Evolutionary conservation across 2,888 invertebrate species (phyloP).

Genomic region (Bursaphelenchus okinawaensis): DNA sequence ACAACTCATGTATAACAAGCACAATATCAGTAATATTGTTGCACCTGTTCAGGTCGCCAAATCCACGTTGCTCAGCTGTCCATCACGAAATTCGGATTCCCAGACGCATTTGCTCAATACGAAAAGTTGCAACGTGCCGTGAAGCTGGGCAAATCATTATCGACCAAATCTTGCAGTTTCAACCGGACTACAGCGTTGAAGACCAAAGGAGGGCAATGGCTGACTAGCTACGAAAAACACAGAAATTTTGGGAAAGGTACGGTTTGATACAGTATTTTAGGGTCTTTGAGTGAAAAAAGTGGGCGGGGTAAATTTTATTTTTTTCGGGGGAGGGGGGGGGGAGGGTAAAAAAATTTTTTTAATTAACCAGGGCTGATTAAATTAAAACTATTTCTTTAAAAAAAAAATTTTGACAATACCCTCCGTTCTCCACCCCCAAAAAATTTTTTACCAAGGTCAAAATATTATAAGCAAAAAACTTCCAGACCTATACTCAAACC

Average conservation of each 20-base stretch:
- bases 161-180: neutral
- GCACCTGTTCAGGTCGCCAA: neutral
- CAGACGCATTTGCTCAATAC: neutral
- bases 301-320: too few species aligned
- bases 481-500: constrained; percentile 72
- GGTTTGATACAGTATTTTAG: too few species aligned
- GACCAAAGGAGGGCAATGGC: constrained; percentile 65
- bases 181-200: constrained; percentile 32
- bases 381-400: too few species aligned
- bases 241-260: constrained; percentile 70
- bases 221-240: constrained; percentile 78
- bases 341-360: too few species aligned
- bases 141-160: neutral
- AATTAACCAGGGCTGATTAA: too few species aligned
- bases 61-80: neutral
- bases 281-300: too few species aligned
- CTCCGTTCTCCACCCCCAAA: too few species aligned
- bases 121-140: neutral
- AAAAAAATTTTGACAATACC: too few species aligned
- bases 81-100: neutral
- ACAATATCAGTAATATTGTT: neutral
- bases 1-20: too few species aligned
- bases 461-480: constrained; percentile 1
- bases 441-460: too few species aligned
- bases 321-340: too few species aligned